A percentile compares a stretch with the other conserved stretches of the same genome.
Evolutionary conservation across 1,140 invertebrate genomes (phyloP).

Genomic region (Teleopsis dalmanni): DNA sequence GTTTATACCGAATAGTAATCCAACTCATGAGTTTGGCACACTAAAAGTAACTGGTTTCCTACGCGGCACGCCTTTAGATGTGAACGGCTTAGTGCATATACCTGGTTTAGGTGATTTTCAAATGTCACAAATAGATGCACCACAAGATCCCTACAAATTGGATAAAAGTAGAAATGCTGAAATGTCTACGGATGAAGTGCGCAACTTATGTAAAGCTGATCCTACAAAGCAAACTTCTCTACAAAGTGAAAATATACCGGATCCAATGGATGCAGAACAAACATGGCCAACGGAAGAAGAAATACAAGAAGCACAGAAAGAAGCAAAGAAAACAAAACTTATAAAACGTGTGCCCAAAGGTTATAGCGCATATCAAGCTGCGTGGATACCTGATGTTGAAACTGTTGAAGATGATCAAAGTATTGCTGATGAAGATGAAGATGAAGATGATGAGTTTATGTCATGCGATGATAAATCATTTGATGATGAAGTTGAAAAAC

Average conservation of each 20-base stretch:
- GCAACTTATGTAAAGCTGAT: constrained; percentile 58
- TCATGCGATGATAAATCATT: constrained; percentile 58
- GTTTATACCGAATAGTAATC: constrained; percentile 54
- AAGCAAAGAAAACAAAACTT: constrained; percentile 56
- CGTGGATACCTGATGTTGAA: constrained; percentile 82
- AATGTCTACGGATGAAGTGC: constrained; percentile 40
- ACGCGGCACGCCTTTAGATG: constrained; percentile 69
- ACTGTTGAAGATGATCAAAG: constrained; percentile 47
- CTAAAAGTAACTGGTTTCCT: constrained; percentile 81
- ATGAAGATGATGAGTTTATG: constrained; percentile 50
- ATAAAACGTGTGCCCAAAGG: constrained; percentile 85
- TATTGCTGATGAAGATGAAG: constrained; percentile 30
- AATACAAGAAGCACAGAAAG: constrained; percentile 61
- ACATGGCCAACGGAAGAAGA: constrained; percentile 93
- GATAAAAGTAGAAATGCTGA: constrained; percentile 43
- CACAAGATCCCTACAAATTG: constrained; percentile 68
- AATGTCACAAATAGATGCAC: constrained; percentile 70
- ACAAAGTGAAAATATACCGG: constrained; percentile 69
- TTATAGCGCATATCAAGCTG: constrained; percentile 86
- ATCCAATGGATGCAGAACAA: constrained; percentile 92
- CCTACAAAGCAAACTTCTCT: constrained; percentile 67
- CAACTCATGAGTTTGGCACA: constrained; percentile 54
- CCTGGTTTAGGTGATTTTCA: constrained; percentile 89
- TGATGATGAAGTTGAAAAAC: constrained; percentile 46
- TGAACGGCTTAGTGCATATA: constrained; percentile 83